Evolutionary conservation across 2,888 invertebrate species (phyloP), one percentile per base, ranked within the genome.

Genomic region (Poecilobothrus nobilitatus): DNA sequence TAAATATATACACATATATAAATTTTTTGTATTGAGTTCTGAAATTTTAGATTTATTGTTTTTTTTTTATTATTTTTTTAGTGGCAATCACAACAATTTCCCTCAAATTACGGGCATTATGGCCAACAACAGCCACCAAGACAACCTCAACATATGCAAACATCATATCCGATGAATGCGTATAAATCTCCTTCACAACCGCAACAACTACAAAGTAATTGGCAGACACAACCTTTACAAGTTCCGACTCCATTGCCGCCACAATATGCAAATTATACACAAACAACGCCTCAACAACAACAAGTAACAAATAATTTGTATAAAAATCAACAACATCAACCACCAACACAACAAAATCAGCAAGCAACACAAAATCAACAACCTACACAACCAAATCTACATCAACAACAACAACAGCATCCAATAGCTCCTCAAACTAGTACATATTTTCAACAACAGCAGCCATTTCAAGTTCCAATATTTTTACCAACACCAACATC

Each of bases 241-340:
- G 53, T 53, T 53, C 53, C 53, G 15, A 18, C 53, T 12, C 62
- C 27, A 44, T 41, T 21, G 18, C 21, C 68, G 21, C 44, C 62
- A 53, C 22, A 67, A 22, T 63, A 68, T 65, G 68, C 41, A 68
- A 65, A 67, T 41, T 53, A 34, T 67, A 67, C 66, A 2, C 68
- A 68, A 37, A 68, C 63, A 64, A 67, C 69, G 66, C 22, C 68
- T 9, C 70, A 70, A 37, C 72, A 69, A 27, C 27, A 27, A 62
- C 71, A 70, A 22, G 67, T 66, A 67, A 44, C 63, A 71, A 68
- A 69, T 71, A 71, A 70, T 70, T 70, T 71, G 15, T 21, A 64
- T 67, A 53, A 53, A 18, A 53, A 53, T 12, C 67, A 69, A 66
- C 65, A 70, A 3, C 67, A 65, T 15, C 63, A 65, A 37, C 65